Conservation (phyloP, 2,888 invertebrate species). For the Machimus atricapillus region DNA sequence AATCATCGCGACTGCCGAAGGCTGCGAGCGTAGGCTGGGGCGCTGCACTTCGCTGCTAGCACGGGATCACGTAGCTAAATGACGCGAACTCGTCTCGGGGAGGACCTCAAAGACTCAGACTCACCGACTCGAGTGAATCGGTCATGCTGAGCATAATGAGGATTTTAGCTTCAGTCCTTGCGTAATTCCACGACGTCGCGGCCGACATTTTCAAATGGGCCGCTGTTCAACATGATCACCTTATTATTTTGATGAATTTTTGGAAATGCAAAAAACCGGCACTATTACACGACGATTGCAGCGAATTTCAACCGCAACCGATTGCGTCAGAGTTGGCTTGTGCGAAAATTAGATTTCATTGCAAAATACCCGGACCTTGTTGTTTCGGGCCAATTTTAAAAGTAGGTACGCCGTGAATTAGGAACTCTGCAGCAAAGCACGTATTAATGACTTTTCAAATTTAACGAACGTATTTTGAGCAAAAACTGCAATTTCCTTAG, state of each 20-base stretch:
- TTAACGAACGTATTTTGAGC: not conserved
- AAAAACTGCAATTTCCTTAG: not conserved
- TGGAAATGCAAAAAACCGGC: not conserved
- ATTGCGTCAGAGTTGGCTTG: not conserved
- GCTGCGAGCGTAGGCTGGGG: conserved; percentile 7
- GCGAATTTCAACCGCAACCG: not conserved
- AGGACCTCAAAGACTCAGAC: not conserved
- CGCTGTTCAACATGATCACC: conserved; percentile 8
- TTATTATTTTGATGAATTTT: conserved; percentile 30
- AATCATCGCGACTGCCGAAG: not conserved
- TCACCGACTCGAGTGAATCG: conserved; percentile 7
- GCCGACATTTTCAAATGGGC: not conserved
- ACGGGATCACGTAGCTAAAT: not conserved
- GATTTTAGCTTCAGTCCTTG: conserved; percentile 15
- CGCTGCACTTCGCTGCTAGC: not conserved
- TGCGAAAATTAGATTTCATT: conserved; percentile 18
- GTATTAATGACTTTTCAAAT: conserved; percentile 7
- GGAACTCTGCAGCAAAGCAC: not conserved
- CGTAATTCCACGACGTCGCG: not conserved
- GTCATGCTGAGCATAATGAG: conserved; percentile 35
- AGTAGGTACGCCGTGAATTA: not conserved
- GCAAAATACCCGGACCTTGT: not conserved
- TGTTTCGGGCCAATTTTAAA: not conserved
- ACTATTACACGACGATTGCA: not conserved
- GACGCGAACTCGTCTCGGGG: not conserved